Evolutionary conservation across 2,797 vertebrate genomes (phyloP).

Genomic region (Selene dorsalis): DNA sequence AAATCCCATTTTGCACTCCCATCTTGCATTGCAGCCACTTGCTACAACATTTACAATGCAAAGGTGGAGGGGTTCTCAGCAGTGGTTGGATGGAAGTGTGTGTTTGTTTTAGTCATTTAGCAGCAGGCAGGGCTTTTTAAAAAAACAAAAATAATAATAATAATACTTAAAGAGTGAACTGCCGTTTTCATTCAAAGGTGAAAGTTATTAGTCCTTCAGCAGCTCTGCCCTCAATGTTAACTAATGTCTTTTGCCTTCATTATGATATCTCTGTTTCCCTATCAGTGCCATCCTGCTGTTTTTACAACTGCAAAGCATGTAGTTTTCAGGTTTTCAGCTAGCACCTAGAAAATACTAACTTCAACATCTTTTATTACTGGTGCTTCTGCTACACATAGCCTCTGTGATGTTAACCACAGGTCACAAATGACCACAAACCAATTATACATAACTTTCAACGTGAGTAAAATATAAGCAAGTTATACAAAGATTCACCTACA

Average conservation of each 20-base stretch:
- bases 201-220: not conserved
- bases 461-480: too few relatives aligned
- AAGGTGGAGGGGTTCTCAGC: not conserved
- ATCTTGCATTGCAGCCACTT: slow-evolving; percentile 17
- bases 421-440: too few relatives aligned
- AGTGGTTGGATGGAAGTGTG: not conserved
- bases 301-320: not conserved
- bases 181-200: slow-evolving; percentile 3
- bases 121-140: too few relatives aligned
- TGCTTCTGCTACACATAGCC: too few relatives aligned
- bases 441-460: too few relatives aligned
- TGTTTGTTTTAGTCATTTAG: slow-evolving; percentile 18
- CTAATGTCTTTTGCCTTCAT: not conserved
- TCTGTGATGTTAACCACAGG: too few relatives aligned
- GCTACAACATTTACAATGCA: slow-evolving; percentile 20
- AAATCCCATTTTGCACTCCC: slow-evolving; percentile 15
- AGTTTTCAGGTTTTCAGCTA: not conserved
- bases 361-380: too few relatives aligned
- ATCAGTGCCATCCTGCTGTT: not conserved
- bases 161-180: not conserved
- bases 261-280: not conserved
- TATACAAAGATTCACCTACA: too few relatives aligned
- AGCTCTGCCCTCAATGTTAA: not conserved
- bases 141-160: too few relatives aligned
- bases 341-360: too few relatives aligned